phyloP scores from a whole-genome alignment of 1,140 invertebrate species.

The Coenobita brevimanus region DNA sequence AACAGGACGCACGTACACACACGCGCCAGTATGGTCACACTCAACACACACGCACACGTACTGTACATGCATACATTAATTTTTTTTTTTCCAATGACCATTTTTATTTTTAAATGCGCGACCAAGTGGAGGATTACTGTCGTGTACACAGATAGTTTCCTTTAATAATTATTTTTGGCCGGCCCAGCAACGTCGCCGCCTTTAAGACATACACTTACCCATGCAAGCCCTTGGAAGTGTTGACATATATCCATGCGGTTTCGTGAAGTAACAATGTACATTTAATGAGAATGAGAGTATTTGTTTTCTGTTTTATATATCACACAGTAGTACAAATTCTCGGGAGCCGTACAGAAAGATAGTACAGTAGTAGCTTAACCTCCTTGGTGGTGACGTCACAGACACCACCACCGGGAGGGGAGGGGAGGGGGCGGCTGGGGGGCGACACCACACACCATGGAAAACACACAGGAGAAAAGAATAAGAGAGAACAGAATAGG shows the following conservation, averaged over 20 bases:
- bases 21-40: too few relatives aligned
- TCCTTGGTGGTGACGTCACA: too few relatives aligned
- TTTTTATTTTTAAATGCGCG: too few relatives aligned
- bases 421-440: constrained; percentile 4
- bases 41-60: constrained; percentile 10
- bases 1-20: constrained; percentile 36
- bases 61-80: not conserved
- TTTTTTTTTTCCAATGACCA: constrained; percentile 7
- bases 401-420: too few relatives aligned
- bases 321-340: constrained; percentile 48
- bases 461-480: not conserved
- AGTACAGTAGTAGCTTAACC: too few relatives aligned
- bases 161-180: constrained; percentile 7
- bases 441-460: too few relatives aligned
- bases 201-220: constrained; percentile 4
- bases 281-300: constrained; percentile 55
- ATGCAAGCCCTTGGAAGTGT: constrained; percentile 47
- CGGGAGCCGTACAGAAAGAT: not conserved
- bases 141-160: constrained; percentile 6
- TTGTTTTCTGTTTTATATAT: not conserved
- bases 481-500: not conserved
- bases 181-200: constrained; percentile 39
- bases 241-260: constrained; percentile 55
- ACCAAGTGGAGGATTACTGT: too few relatives aligned
- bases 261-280: constrained; percentile 56